Conservation (phyloP, 2,888 invertebrate species). For the Epinotia ramella region DNA sequence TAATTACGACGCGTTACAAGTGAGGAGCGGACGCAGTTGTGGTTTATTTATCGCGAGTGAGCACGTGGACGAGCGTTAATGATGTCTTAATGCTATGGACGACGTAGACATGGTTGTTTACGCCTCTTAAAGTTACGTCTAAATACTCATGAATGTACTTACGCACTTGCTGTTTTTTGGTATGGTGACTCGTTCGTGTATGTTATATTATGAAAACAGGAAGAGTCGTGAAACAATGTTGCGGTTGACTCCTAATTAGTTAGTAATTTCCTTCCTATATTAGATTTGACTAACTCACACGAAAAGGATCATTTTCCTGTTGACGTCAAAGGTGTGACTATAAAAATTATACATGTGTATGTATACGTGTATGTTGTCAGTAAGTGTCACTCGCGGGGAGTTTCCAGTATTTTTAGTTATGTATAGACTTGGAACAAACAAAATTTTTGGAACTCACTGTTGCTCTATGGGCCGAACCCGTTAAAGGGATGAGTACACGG, state of each 20-base stretch:
- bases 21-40: conserved; percentile 47
- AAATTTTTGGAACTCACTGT: neutral
- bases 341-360: too few species aligned
- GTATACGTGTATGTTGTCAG: neutral
- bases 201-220: neutral
- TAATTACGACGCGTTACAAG: conserved; percentile 59
- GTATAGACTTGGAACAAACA: neutral
- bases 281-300: too few species aligned
- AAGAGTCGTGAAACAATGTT: too few species aligned
- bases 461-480: neutral
- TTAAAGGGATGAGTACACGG: neutral
- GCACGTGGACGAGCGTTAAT: too few species aligned
- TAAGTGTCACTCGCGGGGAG: neutral
- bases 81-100: neutral
- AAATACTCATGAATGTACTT: neutral
- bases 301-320: too few species aligned
- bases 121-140: neutral
- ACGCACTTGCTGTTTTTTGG: neutral
- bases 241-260: too few species aligned
- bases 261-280: too few species aligned
- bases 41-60: neutral
- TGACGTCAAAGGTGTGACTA: too few species aligned
- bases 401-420: neutral
- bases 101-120: neutral
- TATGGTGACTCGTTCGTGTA: neutral